These are phyloP conservation scores for Lucilia cuprina DNA, from an alignment of 1,140 invertebrate genomes.

Conservation along the genomic window DNA sequence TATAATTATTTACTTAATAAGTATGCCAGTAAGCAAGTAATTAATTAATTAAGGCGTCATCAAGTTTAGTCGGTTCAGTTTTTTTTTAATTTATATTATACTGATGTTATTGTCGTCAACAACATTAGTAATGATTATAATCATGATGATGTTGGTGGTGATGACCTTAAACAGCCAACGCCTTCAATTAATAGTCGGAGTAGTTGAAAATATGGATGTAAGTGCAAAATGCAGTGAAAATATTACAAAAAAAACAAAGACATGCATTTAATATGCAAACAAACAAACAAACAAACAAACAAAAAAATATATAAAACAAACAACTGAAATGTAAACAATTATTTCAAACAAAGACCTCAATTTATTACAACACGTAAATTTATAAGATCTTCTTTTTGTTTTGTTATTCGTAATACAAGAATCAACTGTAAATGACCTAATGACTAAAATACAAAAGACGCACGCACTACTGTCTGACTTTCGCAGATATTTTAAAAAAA, in stretches of 20 bases:
- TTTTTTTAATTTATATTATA: not conserved
- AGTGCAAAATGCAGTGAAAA: not conserved
- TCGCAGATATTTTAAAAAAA: too few species aligned
- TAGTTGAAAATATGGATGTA: not conserved
- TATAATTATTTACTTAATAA: too few species aligned
- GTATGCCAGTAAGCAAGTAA: not conserved
- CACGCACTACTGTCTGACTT: too few species aligned
- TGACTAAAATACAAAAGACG: too few species aligned
- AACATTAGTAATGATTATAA: not conserved
- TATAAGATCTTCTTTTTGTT: not conserved
- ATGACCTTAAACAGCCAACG: not conserved
- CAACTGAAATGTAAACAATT: not conserved
- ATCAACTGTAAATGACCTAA: too few species aligned
- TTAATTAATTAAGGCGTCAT: not conserved
- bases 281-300: not conserved
- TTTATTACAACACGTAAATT: not conserved
- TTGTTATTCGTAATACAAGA: too few species aligned
- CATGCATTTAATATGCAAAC: not conserved
- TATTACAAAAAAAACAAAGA: not conserved
- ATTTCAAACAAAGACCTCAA: not conserved
- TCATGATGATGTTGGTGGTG: not conserved
- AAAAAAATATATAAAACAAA: not conserved
- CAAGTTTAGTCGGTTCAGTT: not conserved
- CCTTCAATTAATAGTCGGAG: not conserved
- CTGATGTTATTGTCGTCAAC: not conserved